A percentile compares a stretch with the other conserved stretches of the same genome.
phyloP scores from a whole-genome alignment of 1,140 invertebrate species.

The Aradophagus sp. region DNA sequence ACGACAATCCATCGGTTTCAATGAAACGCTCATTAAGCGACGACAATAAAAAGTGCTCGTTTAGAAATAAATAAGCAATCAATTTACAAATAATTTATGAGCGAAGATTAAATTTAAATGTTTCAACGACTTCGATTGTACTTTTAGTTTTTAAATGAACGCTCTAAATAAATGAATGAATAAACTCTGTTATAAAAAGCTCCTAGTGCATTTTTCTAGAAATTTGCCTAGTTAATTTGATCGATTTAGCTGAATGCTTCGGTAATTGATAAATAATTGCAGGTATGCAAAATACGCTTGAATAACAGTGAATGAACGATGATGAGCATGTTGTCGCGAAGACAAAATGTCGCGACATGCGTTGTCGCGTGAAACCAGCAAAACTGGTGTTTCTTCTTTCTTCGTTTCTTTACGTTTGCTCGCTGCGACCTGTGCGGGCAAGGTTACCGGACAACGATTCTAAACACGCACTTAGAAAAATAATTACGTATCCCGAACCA shows the following conservation, averaged over 20 bases:
- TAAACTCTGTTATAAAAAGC: too few relatives aligned
- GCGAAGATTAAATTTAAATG: too few relatives aligned
- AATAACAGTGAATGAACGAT: constrained; percentile 18
- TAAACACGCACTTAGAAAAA: constrained; percentile 41
- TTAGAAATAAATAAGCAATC: too few relatives aligned
- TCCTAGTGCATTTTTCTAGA: too few relatives aligned
- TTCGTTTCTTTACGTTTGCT: constrained; percentile 46
- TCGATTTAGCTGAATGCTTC: too few relatives aligned
- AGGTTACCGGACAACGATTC: constrained; percentile 35
- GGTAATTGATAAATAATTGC: constrained; percentile 1
- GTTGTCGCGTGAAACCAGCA: constrained; percentile 55
- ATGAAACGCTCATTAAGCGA: too few relatives aligned
- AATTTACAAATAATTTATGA: too few relatives aligned
- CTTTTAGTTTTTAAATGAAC: too few relatives aligned
- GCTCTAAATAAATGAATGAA: too few relatives aligned
- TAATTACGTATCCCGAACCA: constrained; percentile 23
- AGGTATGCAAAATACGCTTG: constrained; percentile 13
- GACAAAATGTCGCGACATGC: constrained; percentile 54
- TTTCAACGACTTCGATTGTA: too few relatives aligned
- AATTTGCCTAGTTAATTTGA: too few relatives aligned
- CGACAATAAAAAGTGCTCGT: too few relatives aligned
- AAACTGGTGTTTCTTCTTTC: constrained; percentile 58
- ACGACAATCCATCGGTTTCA: background rate
- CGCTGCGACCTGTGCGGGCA: constrained; percentile 49
- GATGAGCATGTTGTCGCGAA: constrained; percentile 35